Conservation (phyloP, 37 sponge, comb jelly and placozoan genomes). For the Chondrosia reniformis region DNA sequence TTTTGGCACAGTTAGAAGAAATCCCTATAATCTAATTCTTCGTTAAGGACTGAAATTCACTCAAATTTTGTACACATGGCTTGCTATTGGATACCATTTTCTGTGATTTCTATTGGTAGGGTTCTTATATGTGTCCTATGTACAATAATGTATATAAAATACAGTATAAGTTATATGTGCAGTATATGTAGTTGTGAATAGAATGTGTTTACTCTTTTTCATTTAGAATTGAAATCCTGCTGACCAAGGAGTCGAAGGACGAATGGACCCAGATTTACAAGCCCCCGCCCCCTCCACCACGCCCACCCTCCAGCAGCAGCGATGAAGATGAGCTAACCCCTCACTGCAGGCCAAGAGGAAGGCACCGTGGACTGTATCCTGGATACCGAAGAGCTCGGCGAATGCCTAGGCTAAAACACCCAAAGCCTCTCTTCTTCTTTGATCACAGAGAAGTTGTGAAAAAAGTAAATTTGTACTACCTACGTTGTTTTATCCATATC, state of each 20-base stretch:
- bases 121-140: no score
- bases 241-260: neutral
- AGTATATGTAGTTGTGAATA: neutral
- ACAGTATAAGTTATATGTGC: no score
- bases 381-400: neutral
- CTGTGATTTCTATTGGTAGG: no score
- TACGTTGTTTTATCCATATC: neutral
- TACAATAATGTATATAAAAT: no score
- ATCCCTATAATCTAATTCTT: no score
- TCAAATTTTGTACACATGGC: no score
- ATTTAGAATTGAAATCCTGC: neutral
- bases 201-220: neutral
- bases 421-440: slow-evolving; percentile 10
- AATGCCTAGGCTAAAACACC: slow-evolving; percentile 5
- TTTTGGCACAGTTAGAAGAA: no score
- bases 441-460: neutral
- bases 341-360: neutral
- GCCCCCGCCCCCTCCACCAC: neutral
- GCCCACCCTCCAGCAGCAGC: neutral
- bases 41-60: no score
- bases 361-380: neutral
- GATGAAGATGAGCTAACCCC: neutral
- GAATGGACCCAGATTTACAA: slow-evolving; percentile 7
- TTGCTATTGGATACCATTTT: no score
- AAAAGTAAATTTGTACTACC: slow-evolving; percentile 4